These are phyloP conservation scores for Microctonus brassicae DNA, from an alignment of 2,888 invertebrate species.

Conservation along the genomic window DNA sequence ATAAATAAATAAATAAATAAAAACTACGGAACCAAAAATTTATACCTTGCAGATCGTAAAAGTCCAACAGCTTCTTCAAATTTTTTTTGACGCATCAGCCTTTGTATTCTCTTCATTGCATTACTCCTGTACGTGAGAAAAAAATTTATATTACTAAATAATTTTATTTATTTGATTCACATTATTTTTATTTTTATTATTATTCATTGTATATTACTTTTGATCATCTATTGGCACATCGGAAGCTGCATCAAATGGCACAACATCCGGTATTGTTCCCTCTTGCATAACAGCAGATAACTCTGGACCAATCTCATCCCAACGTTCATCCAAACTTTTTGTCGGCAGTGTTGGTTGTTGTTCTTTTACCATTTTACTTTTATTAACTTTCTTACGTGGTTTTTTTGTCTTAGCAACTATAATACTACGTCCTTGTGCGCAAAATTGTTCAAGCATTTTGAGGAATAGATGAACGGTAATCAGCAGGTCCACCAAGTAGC, in stretches of 20 bases:
- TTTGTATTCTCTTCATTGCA: conserved; percentile 90
- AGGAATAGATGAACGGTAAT: conserved; percentile 92
- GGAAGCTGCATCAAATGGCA: conserved; percentile 89
- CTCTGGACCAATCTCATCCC: conserved; percentile 78
- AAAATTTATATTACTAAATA: conserved; percentile 44
- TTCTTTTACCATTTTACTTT: conserved; percentile 44
- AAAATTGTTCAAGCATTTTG: conserved; percentile 84
- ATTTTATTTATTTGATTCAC: conserved; percentile 26
- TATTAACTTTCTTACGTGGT: conserved; percentile 51
- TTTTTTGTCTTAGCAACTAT: conserved; percentile 78
- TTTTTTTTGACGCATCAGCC: conserved; percentile 78
- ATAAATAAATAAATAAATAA: not conserved
- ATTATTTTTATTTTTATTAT: not conserved
- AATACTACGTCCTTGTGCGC: conserved; percentile 67
- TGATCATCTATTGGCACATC: conserved; percentile 90
- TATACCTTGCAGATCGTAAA: conserved; percentile 82
- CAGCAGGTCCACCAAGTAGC: conserved; percentile 87
- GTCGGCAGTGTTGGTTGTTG: conserved; percentile 42
- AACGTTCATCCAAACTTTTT: conserved; percentile 72
- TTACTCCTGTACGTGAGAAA: conserved; percentile 74
- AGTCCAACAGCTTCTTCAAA: conserved; percentile 85
- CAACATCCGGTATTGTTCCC: conserved; percentile 75
- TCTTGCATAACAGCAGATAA: conserved; percentile 74
- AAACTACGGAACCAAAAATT: conserved; percentile 20
- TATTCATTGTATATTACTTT: conserved; percentile 75